These are phyloP conservation scores for Hirtodrosophila alboralis DNA, from an alignment of 2,888 invertebrate species.

Conservation along the genomic window DNA sequence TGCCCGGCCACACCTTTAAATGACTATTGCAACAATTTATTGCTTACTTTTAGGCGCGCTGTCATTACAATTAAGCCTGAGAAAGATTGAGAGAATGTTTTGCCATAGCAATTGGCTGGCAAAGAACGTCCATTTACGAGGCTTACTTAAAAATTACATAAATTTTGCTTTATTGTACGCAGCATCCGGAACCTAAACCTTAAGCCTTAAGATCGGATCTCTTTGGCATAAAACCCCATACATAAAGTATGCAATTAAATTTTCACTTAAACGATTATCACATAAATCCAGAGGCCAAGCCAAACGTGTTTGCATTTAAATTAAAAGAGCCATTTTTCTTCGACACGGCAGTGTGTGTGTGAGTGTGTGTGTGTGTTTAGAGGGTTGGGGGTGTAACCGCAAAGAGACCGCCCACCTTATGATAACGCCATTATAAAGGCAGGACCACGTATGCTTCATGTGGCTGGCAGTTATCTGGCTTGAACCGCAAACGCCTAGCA, in stretches of 20 bases:
- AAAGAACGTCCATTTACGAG: slow-evolving; percentile 44
- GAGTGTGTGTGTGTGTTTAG: slow-evolving; percentile 8
- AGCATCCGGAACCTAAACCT: slow-evolving; percentile 22
- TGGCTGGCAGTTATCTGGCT: slow-evolving; percentile 57
- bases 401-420: slow-evolving; percentile 71
- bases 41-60: slow-evolving; percentile 72
- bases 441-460: slow-evolving; percentile 67
- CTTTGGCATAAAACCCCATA: slow-evolving; percentile 73
- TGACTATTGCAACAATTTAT: slow-evolving; percentile 73
- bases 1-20: slow-evolving; percentile 62
- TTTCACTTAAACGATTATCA: slow-evolving; percentile 84
- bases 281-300: slow-evolving; percentile 80
- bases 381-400: slow-evolving; percentile 36
- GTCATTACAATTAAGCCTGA: slow-evolving; percentile 65
- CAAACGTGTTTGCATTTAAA: slow-evolving; percentile 83
- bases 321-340: slow-evolving; percentile 83
- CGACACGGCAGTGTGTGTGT: slow-evolving; percentile 34
- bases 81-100: not conserved
- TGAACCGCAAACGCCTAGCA: slow-evolving; percentile 75
- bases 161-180: slow-evolving; percentile 76
- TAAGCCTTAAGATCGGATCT: slow-evolving; percentile 46
- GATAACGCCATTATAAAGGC: slow-evolving; percentile 73
- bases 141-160: slow-evolving; percentile 82
- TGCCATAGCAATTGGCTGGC: not conserved
- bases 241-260: slow-evolving; percentile 84